These are phyloP conservation scores for Salvelinus namaycush DNA, from an alignment of 2,113 vertebrate species.

Conservation along the genomic window DNA sequence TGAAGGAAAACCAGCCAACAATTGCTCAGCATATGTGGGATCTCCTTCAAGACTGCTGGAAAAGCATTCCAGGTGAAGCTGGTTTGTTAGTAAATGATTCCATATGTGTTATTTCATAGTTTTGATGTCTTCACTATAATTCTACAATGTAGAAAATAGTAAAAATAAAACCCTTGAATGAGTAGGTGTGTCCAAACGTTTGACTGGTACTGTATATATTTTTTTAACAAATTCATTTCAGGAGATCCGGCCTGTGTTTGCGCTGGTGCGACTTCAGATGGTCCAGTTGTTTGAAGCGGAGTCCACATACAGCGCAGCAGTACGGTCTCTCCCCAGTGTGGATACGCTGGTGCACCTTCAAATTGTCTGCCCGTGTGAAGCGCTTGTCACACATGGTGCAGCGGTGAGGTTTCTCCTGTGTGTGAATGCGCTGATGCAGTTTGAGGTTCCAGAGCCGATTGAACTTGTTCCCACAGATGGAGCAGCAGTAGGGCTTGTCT, in stretches of 20 bases:
- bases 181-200: too few relatives aligned
- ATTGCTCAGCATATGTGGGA: too few relatives aligned
- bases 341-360: constrained; percentile 77
- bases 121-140: too few relatives aligned
- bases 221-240: constrained; percentile 7
- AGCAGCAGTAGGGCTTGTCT: constrained; percentile 74
- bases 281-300: constrained; percentile 77
- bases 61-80: too few relatives aligned
- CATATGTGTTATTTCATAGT: too few relatives aligned
- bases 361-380: constrained; percentile 74
- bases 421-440: constrained; percentile 75
- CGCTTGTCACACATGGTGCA: constrained; percentile 77
- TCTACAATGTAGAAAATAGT: too few relatives aligned
- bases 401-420: constrained; percentile 75
- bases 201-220: too few relatives aligned
- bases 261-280: constrained; percentile 76
- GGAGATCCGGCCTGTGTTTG: constrained; percentile 58
- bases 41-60: too few relatives aligned
- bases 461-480: constrained; percentile 75
- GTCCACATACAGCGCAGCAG: constrained; percentile 72
- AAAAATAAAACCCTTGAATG: too few relatives aligned
- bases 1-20: too few relatives aligned
- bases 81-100: too few relatives aligned
- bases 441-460: constrained; percentile 78
- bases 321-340: constrained; percentile 78